Percentiles rank a stretch among this genome's conserved stretches.
Conservation (phyloP, 2,113 vertebrate genomes). For the Sylvilagus bachmani region DNA sequence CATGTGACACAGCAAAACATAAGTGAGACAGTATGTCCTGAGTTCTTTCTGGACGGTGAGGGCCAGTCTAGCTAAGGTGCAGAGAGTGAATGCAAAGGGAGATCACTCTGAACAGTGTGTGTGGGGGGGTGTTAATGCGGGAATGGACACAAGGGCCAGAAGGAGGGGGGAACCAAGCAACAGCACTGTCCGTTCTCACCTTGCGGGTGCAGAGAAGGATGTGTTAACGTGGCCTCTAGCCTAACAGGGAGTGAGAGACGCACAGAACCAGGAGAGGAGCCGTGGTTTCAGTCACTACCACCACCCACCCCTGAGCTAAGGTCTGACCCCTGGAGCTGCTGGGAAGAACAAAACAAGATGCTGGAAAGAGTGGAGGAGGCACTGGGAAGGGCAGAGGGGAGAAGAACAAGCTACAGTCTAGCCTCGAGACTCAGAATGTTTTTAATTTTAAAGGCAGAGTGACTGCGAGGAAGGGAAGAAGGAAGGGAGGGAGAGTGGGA, state of each 20-base stretch:
- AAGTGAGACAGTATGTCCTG: background rate
- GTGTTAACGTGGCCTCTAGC: background rate
- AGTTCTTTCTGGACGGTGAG: constrained; percentile 1
- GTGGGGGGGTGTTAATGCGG: background rate
- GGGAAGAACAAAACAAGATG: background rate
- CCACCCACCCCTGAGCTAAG: background rate
- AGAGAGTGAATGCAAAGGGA: background rate
- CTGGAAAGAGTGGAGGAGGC: background rate
- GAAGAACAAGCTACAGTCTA: background rate
- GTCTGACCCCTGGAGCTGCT: background rate
- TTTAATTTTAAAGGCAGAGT: no score
- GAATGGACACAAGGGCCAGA: background rate
- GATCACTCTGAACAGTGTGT: background rate
- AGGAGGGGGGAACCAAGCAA: background rate
- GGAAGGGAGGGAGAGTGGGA: no score
- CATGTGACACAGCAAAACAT: background rate
- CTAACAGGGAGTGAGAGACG: background rate
- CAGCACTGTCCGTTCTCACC: background rate
- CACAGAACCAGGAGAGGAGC: background rate
- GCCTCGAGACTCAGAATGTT: no score
- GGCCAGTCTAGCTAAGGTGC: background rate
- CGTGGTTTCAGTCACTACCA: background rate
- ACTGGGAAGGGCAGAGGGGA: background rate
- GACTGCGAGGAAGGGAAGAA: no score
- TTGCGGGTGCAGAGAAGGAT: background rate